Evolutionary conservation across 92 coral and sea anemone genomes (phyloP).

Genomic region (Actinernus sp.): DNA sequence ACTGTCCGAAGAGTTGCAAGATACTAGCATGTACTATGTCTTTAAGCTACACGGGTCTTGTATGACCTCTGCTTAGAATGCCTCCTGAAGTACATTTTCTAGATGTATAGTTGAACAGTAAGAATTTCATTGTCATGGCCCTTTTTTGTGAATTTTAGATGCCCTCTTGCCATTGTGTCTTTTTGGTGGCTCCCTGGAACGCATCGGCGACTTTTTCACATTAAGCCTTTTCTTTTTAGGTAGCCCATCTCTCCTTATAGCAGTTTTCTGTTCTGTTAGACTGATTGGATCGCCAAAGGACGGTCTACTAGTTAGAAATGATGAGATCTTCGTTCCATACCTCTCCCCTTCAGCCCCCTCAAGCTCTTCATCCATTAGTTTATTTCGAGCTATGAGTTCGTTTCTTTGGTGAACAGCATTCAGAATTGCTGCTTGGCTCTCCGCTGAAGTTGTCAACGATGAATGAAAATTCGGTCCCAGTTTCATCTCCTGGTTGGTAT

Average conservation of each 20-base stretch:
- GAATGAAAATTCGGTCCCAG: slow-evolving; percentile 22
- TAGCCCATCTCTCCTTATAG: slow-evolving; percentile 13
- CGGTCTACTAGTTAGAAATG: neutral
- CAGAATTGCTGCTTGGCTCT: neutral
- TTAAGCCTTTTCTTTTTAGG: neutral
- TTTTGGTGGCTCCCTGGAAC: slow-evolving; percentile 8
- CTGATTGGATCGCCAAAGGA: too few species aligned
- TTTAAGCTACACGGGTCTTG: too few species aligned
- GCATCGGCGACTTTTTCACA: slow-evolving; percentile 19
- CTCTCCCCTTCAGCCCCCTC: slow-evolving; percentile 2
- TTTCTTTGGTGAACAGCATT: neutral
- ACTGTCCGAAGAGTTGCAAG: too few species aligned
- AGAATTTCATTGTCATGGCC: too few species aligned
- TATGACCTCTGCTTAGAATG: too few species aligned
- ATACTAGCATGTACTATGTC: too few species aligned
- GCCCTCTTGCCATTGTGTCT: neutral
- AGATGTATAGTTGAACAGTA: too few species aligned
- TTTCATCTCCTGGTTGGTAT: slow-evolving; percentile 12
- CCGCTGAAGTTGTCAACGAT: neutral
- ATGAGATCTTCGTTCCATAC: slow-evolving; percentile 5
- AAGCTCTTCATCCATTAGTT: neutral
- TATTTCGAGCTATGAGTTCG: neutral
- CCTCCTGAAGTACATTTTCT: too few species aligned
- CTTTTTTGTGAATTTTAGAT: too few species aligned
- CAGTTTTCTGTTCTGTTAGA: slow-evolving; percentile 1